Base-by-base conservation (phyloP, 2,113 vertebrate genomes). In the Trematomus loennbergii region DNA sequence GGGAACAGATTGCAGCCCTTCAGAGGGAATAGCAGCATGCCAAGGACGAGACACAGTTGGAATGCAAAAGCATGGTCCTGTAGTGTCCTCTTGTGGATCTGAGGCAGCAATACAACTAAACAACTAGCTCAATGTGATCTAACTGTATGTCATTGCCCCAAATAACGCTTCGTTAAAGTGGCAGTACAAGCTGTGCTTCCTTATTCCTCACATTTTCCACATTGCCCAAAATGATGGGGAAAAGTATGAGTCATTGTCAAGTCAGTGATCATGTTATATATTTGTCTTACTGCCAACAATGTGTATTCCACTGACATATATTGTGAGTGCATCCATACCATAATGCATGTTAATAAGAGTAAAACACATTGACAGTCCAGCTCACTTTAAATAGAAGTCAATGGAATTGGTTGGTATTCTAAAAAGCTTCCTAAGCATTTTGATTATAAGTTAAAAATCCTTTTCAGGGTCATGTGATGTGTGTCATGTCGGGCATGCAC, bases 81-180 rank as follows among this genome's bases (percentile, higher is more conserved):
- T 36, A 71, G 73, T 75, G 90, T n/a, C 87, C 88, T 89, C 92
- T 87, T 66, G 86, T 93, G 92, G 88, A 78, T 46, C 2, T 20
- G 22, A 64, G 29, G 50, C 18, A 68, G 71, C 20, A 83, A 48
- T 84, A 29, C 91, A 86, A 9, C 75, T 55, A 0, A 17, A 67
- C 40, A 33, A 49, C 16, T 18, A 15, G 25, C 25, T 65, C 67
- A 55, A 4, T 55, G 16, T 71, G 40, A 65, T 40, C 29, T n/a
- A 12, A 48, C 3, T 4, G 9, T 3, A 16, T 29, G 8, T 4
- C 10, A 20, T 36, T 22, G 11, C 10, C 18, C 5, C 36, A 40
- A 40, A 40, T 40, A 8, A 6, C 7, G 8, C 36, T 40, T 40
- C 5, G 36, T 40, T 8, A 40, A 40, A 40, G 36, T 40, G 36